Percentiles rank a stretch among this genome's conserved stretches.
phyloP scores from a whole-genome alignment of 1,140 invertebrate genomes.

The Scylla paramamosain region DNA sequence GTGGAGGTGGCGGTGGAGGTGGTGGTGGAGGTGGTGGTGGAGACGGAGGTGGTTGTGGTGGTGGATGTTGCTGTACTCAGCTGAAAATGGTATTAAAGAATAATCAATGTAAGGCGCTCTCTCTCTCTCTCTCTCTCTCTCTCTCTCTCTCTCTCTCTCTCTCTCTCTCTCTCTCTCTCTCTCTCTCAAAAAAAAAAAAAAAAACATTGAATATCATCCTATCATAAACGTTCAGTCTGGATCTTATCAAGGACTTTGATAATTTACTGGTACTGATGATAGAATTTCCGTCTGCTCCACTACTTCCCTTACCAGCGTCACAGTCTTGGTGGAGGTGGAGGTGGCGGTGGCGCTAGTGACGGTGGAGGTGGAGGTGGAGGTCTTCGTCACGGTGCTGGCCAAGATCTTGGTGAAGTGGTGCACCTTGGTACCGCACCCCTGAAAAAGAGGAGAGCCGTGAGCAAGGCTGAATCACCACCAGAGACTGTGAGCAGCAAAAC shows the following conservation, averaged over 20 bases:
- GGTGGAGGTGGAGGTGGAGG: not conserved
- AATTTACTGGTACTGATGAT: no score
- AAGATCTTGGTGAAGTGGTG: not conserved
- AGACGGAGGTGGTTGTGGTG: not conserved
- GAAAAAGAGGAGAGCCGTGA: not conserved
- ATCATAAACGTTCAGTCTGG: no score
- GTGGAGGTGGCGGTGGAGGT: not conserved
- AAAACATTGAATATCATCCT: no score
- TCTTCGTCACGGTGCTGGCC: not conserved
- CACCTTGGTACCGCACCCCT: not conserved
- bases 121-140: no score
- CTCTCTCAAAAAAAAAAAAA: no score
- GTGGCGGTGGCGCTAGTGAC: not conserved
- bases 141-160: not conserved
- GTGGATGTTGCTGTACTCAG: not conserved
- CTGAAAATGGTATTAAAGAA: not conserved
- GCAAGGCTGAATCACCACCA: not conserved
- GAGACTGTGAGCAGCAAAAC: not conserved
- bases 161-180: not conserved
- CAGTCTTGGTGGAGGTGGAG: not conserved
- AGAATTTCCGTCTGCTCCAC: not conserved
- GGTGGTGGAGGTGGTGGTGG: not conserved
- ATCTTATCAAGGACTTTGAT: no score
- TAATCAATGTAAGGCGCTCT: not conserved
- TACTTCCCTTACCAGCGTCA: not conserved